Percentiles rank a stretch among this genome's conserved stretches.
Evolutionary conservation across 2,113 vertebrate genomes (phyloP).

Genomic region (Nothocercus julius): DNA sequence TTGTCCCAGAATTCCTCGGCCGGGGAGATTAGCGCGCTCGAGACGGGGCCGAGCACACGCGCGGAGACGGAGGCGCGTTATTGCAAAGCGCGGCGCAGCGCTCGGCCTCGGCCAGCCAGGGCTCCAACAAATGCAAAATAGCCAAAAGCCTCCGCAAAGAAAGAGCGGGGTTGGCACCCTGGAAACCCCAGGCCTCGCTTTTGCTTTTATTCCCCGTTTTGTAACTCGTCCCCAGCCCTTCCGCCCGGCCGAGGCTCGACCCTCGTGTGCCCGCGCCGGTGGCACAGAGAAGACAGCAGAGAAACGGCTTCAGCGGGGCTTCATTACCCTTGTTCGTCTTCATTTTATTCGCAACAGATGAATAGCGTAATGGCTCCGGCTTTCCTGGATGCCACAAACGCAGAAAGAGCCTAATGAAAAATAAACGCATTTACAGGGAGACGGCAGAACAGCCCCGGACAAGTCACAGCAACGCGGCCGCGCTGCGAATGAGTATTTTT

Average conservation of each 20-base stretch:
- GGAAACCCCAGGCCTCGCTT: slow-evolving; percentile 34
- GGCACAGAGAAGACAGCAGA: slow-evolving; percentile 3
- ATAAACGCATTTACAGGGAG: slow-evolving; percentile 82
- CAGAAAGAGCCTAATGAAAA: slow-evolving; percentile 79
- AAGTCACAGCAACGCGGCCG: slow-evolving; percentile 75
- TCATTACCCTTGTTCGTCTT: slow-evolving; percentile 65
- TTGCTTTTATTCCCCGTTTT: slow-evolving; percentile 24
- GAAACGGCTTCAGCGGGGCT: slow-evolving; percentile 25
- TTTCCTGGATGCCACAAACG: slow-evolving; percentile 73
- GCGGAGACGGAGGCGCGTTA: too few relatives aligned
- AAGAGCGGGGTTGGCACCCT: background rate
- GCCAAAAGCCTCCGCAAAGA: background rate
- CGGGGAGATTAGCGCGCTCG: slow-evolving; percentile 73
- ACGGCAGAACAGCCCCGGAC: slow-evolving; percentile 74
- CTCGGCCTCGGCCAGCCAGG: background rate
- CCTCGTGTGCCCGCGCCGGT: background rate
- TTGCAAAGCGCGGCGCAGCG: too few relatives aligned
- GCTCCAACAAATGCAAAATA: slow-evolving; percentile 40
- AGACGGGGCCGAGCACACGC: too few relatives aligned
- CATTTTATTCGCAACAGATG: slow-evolving; percentile 58
- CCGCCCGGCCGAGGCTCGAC: background rate
- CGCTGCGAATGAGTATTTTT: slow-evolving; percentile 42
- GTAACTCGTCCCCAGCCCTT: slow-evolving; percentile 18
- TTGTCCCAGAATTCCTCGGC: slow-evolving; percentile 81
- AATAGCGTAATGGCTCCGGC: slow-evolving; percentile 60